These are phyloP conservation scores for Carposina sasakii DNA, from an alignment of 1,140 invertebrate species.

Conservation along the genomic window DNA sequence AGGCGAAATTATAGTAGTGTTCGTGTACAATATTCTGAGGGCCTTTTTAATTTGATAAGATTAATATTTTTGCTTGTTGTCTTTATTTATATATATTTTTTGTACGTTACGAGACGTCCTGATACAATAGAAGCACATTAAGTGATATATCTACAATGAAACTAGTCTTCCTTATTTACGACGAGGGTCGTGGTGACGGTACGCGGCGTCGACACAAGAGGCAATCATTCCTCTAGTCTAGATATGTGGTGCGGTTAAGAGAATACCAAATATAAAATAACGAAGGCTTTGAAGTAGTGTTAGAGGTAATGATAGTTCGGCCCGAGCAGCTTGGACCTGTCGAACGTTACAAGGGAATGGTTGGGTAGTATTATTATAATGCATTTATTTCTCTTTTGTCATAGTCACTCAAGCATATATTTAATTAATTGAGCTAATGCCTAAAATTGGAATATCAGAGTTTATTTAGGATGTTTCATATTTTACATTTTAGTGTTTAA, in stretches of 20 bases:
- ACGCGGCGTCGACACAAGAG: constrained; percentile 47
- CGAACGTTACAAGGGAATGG: constrained; percentile 57
- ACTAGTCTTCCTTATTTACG: constrained; percentile 70
- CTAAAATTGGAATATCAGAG: constrained; percentile 72
- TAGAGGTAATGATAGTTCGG: constrained; percentile 47
- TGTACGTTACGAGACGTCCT: constrained; percentile 48
- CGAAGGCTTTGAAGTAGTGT: constrained; percentile 65
- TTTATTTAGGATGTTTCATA: constrained; percentile 73
- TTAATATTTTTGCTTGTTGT: constrained; percentile 63
- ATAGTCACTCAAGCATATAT: constrained; percentile 71
- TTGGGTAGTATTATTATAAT: constrained; percentile 70
- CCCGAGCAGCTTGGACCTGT: constrained; percentile 66
- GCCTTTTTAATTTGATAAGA: constrained; percentile 66
- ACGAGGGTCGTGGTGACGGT: constrained; percentile 21
- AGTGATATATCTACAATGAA: constrained; percentile 65
- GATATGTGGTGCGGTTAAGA: constrained; percentile 68
- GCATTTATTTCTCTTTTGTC: constrained; percentile 70
- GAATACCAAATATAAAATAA: constrained; percentile 71
- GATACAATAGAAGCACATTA: constrained; percentile 59
- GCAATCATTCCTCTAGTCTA: constrained; percentile 71
- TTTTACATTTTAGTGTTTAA: constrained; percentile 72
- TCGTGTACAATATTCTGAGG: constrained; percentile 56
- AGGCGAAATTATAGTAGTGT: constrained; percentile 37
- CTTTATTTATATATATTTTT: constrained; percentile 69
- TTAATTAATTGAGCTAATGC: constrained; percentile 69